Conservation (phyloP, 2,888 invertebrate genomes). For the Ctena decussata region DNA sequence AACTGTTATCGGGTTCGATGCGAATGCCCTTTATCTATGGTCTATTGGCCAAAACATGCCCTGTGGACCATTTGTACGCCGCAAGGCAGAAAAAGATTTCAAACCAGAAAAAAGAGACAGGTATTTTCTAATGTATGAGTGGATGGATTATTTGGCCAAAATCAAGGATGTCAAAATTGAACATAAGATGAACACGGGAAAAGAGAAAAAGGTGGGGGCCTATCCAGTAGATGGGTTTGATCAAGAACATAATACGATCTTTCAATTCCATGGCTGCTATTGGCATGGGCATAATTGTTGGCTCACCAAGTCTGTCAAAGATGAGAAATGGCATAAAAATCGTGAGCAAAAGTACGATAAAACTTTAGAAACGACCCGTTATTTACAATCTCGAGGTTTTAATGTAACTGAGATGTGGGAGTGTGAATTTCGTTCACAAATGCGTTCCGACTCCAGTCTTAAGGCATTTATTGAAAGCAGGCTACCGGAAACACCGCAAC, state of each 20-base stretch:
- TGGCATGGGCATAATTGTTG: conserved; percentile 40
- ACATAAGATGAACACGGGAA: conserved; percentile 39
- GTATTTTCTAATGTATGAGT: conserved; percentile 28
- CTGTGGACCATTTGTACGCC: conserved; percentile 38
- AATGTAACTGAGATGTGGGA: conserved; percentile 48
- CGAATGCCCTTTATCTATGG: conserved; percentile 52
- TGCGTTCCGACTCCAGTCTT: background rate
- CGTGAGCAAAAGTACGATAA: conserved; percentile 3
- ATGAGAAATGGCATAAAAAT: conserved; percentile 32
- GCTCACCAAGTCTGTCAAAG: conserved; percentile 23
- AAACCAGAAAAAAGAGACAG: conserved; percentile 44
- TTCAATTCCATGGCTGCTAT: conserved; percentile 43
- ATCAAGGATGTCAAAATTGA: conserved; percentile 25
- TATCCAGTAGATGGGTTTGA: conserved; percentile 33
- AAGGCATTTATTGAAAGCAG: background rate
- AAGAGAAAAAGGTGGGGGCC: conserved; percentile 20
- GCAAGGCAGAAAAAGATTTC: conserved; percentile 37
- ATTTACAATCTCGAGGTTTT: conserved; percentile 21
- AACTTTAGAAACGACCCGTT: conserved; percentile 1
- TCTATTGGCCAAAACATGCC: conserved; percentile 47
- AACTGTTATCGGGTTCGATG: too few species aligned
- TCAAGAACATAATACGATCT: conserved; percentile 9
- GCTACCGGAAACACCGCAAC: background rate
- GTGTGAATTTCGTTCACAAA: conserved; percentile 30
- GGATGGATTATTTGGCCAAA: conserved; percentile 44